Percentiles rank a stretch among this genome's conserved stretches.
These are phyloP conservation scores for Acrossocheilus wenchowensis DNA, from an alignment of 2,797 vertebrate species.

Conservation along the genomic window DNA sequence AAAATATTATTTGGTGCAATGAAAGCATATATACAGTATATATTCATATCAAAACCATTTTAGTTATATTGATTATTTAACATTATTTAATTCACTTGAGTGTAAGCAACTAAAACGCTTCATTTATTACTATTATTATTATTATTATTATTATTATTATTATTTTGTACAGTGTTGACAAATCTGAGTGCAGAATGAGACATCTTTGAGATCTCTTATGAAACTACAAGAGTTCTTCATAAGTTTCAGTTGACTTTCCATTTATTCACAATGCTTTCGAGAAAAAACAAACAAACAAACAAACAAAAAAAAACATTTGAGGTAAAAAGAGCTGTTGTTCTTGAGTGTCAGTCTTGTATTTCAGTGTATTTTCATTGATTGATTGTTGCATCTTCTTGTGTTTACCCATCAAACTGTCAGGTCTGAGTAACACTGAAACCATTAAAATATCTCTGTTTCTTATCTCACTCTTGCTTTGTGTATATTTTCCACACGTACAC, in stretches of 20 bases:
- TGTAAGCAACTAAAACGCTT: too few species aligned
- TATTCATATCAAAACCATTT: too few species aligned
- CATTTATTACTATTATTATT: too few species aligned
- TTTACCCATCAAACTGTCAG: slow-evolving; percentile 8
- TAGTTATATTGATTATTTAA: too few species aligned
- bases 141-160: too few species aligned
- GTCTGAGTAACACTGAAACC: not conserved
- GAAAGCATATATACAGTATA: not conserved
- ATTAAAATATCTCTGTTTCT: not conserved
- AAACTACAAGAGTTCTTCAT: not conserved
- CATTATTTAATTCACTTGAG: too few species aligned
- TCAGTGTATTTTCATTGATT: not conserved
- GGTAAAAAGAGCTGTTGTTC: not conserved
- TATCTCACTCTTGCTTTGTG: not conserved
- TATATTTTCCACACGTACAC: not conserved
- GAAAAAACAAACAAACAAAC: too few species aligned
- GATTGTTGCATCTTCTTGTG: not conserved
- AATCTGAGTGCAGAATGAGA: not conserved
- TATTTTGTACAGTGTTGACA: too few species aligned
- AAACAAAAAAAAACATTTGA: not conserved
- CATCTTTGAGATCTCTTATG: not conserved
- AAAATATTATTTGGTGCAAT: not conserved
- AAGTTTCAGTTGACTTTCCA: not conserved
- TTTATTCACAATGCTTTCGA: not conserved
- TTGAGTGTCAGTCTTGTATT: not conserved